Evolutionary conservation across 2,113 vertebrate species (phyloP).

Genomic region (Phylloscopus trochiloides): DNA sequence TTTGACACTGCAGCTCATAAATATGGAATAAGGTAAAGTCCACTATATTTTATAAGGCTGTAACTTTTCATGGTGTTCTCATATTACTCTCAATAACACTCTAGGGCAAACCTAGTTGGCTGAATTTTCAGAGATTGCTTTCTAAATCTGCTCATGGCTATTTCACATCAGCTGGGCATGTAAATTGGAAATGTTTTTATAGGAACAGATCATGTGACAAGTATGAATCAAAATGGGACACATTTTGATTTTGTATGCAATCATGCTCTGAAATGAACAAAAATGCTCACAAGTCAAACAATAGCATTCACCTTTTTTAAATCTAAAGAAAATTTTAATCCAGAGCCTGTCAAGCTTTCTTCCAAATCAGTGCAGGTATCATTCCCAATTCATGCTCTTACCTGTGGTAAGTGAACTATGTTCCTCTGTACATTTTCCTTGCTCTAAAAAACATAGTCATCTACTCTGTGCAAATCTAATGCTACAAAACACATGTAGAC

Average conservation of each 20-base stretch:
- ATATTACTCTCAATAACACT: conserved; percentile 17
- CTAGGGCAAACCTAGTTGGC: background rate
- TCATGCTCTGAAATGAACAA: background rate
- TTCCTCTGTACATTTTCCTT: background rate
- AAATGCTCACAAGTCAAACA: background rate
- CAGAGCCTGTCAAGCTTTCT: background rate
- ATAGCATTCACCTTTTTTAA: background rate
- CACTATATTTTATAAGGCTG: conserved; percentile 37
- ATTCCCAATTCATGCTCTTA: background rate
- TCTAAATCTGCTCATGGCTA: background rate
- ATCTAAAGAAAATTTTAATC: background rate
- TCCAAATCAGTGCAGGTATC: background rate
- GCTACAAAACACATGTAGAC: background rate
- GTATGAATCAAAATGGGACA: conserved; percentile 1
- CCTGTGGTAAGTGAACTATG: background rate
- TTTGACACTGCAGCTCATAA: conserved; percentile 18
- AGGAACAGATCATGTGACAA: conserved; percentile 18
- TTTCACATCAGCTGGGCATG: conserved; percentile 12
- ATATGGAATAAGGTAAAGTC: conserved; percentile 31
- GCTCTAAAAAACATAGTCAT: background rate
- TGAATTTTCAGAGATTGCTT: conserved; percentile 13
- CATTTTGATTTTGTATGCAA: background rate
- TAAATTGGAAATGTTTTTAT: conserved; percentile 41
- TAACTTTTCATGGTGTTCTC: conserved; percentile 43
- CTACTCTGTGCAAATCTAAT: background rate